Percentiles rank a stretch among this genome's conserved stretches.
phyloP scores from a whole-genome alignment of 1,140 invertebrate species.

The Rhynchophorus ferrugineus region DNA sequence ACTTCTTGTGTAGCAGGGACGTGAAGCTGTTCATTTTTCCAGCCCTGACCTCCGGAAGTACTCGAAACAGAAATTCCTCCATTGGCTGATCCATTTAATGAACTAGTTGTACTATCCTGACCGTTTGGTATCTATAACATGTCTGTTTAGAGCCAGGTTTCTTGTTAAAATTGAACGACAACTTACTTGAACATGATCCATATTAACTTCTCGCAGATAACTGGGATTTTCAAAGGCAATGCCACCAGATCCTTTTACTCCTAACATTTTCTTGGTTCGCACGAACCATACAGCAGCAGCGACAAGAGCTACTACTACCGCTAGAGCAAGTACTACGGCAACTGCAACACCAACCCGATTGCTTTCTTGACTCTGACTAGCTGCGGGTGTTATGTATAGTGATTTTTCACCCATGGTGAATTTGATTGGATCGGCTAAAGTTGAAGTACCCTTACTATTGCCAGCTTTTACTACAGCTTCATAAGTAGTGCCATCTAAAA shows the following conservation, averaged over 20 bases:
- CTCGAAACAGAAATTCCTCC: conserved; percentile 37
- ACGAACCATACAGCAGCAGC: conserved; percentile 58
- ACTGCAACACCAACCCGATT: conserved; percentile 54
- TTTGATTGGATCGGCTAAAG: conserved; percentile 60
- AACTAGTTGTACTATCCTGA: conserved; percentile 23
- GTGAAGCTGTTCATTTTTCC: conserved; percentile 41
- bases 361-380: conserved; percentile 45
- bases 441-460: conserved; percentile 69
- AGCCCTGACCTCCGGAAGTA: conserved; percentile 39
- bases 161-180: background rate
- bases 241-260: conserved; percentile 52
- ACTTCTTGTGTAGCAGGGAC: conserved; percentile 50
- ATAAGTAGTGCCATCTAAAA: conserved; percentile 57
- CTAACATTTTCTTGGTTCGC: conserved; percentile 52
- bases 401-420: conserved; percentile 62
- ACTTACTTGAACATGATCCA: conserved; percentile 60
- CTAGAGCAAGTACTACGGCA: conserved; percentile 55
- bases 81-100: conserved; percentile 37
- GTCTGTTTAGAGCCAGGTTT: background rate
- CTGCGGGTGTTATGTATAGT: conserved; percentile 51
- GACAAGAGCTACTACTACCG: conserved; percentile 56
- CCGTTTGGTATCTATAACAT: conserved; percentile 29
- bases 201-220: conserved; percentile 67
- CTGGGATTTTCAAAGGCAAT: conserved; percentile 82
- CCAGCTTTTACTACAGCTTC: conserved; percentile 75